Base-by-base conservation (phyloP, 1,140 invertebrate species). In the Drosophila nigrodunni region DNA sequence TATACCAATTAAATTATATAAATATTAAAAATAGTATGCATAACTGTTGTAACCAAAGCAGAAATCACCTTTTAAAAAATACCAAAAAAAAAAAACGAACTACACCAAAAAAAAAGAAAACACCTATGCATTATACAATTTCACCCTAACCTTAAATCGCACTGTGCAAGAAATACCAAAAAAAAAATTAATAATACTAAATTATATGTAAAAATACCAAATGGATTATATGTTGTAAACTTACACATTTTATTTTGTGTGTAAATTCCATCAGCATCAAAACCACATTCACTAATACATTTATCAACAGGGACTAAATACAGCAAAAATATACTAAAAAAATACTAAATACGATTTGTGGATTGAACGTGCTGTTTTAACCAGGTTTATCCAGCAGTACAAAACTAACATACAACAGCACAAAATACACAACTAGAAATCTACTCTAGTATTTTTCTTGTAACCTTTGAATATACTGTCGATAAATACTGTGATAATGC, bases 151-250 rank as follows among this genome's bases (percentile, higher is more conserved):
- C 43, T 49, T 25, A 43, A 58, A 50, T 69, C 66, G 81, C 81
- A 83, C 82, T 83, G 81, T 82, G 82, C 82, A 86, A 86, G 78
- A 68, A 52, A 41, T 59, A 65, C 9, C n/a, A n/a, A n/a, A 50
- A 49, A 52, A 50, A 50, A 77, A 74, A 54, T 15, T n/a, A 13
- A 35, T 3, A 30, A 8, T 37, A 34, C n/a, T 50, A 54, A 15
- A 54, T 37, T 35, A 57, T 43, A n/a, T 13, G 4, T 18, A 44
- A 61, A 5, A 57, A 58, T 49, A 43, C 15, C 62, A 34, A 43
- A 70, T 57, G 66, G 58, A 43, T 62, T 73, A 55, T 60, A 66
- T 83, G 81, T 83, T 85, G 78, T 86, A 78, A 69, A 44, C 6
- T 73, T 35, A 57, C 58, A 70, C 58, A n/a, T 69, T 49, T 68